phyloP scores from a whole-genome alignment of 2,113 vertebrate genomes.

The Ctenodactylus gundi region DNA sequence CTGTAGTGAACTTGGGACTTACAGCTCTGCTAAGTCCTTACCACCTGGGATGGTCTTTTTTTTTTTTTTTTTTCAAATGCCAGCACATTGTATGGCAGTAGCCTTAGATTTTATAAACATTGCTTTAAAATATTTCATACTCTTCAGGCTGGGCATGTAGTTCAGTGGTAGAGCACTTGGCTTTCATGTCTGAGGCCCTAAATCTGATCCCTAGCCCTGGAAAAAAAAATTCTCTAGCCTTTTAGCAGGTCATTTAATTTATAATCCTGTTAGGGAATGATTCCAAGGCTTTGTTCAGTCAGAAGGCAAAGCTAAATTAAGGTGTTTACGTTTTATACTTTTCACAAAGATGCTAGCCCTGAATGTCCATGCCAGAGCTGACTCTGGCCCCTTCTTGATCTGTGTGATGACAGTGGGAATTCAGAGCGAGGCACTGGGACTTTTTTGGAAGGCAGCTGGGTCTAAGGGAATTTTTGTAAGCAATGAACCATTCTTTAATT shows the following conservation, averaged over 20 bases:
- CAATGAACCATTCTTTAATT: conserved; percentile 74
- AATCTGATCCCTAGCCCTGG: background rate
- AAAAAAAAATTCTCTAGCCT: background rate
- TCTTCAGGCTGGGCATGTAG: background rate
- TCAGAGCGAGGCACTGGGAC: conserved; percentile 63
- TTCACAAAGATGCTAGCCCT: background rate
- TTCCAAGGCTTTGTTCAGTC: background rate
- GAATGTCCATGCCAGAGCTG: background rate
- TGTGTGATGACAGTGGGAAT: conserved; percentile 60
- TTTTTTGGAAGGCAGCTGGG: conserved; percentile 72
- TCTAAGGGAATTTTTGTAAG: conserved; percentile 71
- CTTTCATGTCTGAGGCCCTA: background rate
- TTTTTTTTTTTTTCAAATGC: background rate
- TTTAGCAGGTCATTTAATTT: background rate
- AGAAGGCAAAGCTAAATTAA: background rate
- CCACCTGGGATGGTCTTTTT: background rate
- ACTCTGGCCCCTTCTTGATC: background rate
- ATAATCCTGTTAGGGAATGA: background rate
- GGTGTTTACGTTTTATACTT: background rate
- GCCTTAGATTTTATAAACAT: background rate
- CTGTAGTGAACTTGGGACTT: background rate
- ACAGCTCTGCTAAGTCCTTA: background rate
- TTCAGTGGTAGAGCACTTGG: background rate
- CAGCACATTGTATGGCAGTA: background rate
- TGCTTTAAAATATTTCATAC: background rate